Evolutionary conservation across 2,113 vertebrate species (phyloP), one percentile per base, ranked within the genome.

Genomic region (Peromyscus leucopus): DNA sequence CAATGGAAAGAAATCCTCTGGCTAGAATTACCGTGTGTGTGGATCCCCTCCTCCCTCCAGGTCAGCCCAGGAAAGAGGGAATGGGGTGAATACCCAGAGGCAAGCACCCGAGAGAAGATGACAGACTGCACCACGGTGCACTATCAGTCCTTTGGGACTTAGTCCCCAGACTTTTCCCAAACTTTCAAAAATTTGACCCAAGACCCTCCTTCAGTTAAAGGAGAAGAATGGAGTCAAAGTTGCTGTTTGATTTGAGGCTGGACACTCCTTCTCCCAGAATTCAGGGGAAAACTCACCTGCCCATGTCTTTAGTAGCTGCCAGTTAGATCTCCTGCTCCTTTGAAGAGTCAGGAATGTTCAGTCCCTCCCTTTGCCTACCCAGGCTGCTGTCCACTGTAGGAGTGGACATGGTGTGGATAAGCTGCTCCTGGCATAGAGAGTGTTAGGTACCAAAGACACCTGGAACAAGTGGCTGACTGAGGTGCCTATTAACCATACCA

Each of bases 141-240:
- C n/a, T 24, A 7, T 36, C 36, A 48, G 8, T 63, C 10, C 65
- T 91, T 75, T 88, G 65, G 84, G 78, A 83, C 55, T 89, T 65
- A 36, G 67, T 78, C 9, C 28, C n/a, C 51, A 26, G 76, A 12
- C 9, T 96, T 79, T 48, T 63, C 69, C 6, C 22, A 61, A 89
- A 90, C 46, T 61, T 78, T 96, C 28, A 94, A 86, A 55, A 95
- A 69, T 94, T 93, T 94, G 63, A 91, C 15, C 31, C 13, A 76
- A 55, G 31, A 85, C 12, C 7, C 15, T 78, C 22, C 39, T 65
- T 87, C n/a, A 69, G 33, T 95, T 72, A 31, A 36, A 93, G 42
- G 24, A 95, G 42, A 76, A 96, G 59, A 78, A 94, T 24, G 17
- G 74, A 96, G 22, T 55, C 74, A 11, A 16, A 24, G 4, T 24